Base-by-base conservation (phyloP, 2,888 invertebrate genomes). In the Morpho helenor region DNA sequence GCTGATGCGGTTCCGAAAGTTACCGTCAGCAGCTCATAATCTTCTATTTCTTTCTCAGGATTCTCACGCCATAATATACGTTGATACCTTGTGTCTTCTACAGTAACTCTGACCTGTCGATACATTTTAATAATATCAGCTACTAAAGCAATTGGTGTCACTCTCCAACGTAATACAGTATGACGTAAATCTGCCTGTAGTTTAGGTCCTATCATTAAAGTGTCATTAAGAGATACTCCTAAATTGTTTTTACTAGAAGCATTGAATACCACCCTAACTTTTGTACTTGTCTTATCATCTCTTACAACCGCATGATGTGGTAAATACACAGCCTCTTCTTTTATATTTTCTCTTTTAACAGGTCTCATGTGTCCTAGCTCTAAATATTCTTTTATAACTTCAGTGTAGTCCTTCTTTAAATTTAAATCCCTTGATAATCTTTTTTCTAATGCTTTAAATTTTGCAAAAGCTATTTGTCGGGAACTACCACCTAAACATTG, bases 341-440 rank as follows among this genome's bases (percentile, higher is more conserved):
- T 56, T n/a, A 46, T 61, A 16, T 54, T 54, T 9, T 60, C 22
- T 43, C 49, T 46, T 44, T 23, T 5, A 40, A 65, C 50, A 22
- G n/a, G 9, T 40, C 31, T 50, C 63, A 70, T 69, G 44, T 68
- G 68, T 23, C 60, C 61, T 42, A 66, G 52, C 1, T 52, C 7
- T 44, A 66, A 42, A 49, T 70, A 72, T 43, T 70, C 67, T 0
- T 66, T 44, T 9, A 71, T 62, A 2, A 70, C 66, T 0, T 64
- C 56, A 16, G 7, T 50, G 48, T 70, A 69, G 31, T 66, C 52
- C 49, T 54, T 31, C 49, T 64, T 64, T 22, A 68, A 56, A 3
- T 59, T 53, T 31, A 9, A 47, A 57, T 67, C 51, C 39, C 50
- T 63, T 7, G 6, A 5, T 8, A 68, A 60, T 51, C 52, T 60